Percentiles rank a stretch among this genome's conserved stretches.
Conservation (phyloP, 2,888 invertebrate genomes). For the Danaus chrysippus region DNA sequence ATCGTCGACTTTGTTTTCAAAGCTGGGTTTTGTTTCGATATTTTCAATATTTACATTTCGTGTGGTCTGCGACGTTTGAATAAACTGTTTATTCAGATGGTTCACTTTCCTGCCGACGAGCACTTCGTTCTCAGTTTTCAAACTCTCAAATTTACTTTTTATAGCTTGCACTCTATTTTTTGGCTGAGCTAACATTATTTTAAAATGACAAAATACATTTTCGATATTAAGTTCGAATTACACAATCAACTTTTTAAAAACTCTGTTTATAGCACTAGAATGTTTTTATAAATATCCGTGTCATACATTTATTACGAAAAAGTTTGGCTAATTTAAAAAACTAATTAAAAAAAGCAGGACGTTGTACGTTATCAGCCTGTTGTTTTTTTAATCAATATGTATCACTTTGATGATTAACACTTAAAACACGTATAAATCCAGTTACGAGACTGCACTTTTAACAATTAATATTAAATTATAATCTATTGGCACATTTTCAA, state of each 20-base stretch:
- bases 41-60: constrained; percentile 29
- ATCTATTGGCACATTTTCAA: constrained; percentile 21
- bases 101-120: constrained; percentile 29
- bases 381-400: constrained; percentile 19
- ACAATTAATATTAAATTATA: constrained; percentile 9
- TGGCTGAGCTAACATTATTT: constrained; percentile 71
- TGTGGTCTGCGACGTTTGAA: constrained; percentile 9
- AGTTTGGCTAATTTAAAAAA: background rate
- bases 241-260: background rate
- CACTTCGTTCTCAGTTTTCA: constrained; percentile 55
- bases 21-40: constrained; percentile 13
- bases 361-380: constrained; percentile 19
- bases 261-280: background rate
- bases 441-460: constrained; percentile 15
- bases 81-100: constrained; percentile 22
- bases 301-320: constrained; percentile 5
- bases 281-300: constrained; percentile 2
- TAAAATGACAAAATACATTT: constrained; percentile 55
- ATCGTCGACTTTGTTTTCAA: constrained; percentile 22
- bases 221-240: constrained; percentile 19
- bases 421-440: background rate
- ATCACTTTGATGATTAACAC: constrained; percentile 8
- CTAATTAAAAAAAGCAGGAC: constrained; percentile 20
- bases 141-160: constrained; percentile 81
- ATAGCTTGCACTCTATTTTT: constrained; percentile 81